Percentiles rank a stretch among this genome's conserved stretches.
Evolutionary conservation across 2,113 vertebrate genomes (phyloP).

Genomic region (Saccopteryx leptura): DNA sequence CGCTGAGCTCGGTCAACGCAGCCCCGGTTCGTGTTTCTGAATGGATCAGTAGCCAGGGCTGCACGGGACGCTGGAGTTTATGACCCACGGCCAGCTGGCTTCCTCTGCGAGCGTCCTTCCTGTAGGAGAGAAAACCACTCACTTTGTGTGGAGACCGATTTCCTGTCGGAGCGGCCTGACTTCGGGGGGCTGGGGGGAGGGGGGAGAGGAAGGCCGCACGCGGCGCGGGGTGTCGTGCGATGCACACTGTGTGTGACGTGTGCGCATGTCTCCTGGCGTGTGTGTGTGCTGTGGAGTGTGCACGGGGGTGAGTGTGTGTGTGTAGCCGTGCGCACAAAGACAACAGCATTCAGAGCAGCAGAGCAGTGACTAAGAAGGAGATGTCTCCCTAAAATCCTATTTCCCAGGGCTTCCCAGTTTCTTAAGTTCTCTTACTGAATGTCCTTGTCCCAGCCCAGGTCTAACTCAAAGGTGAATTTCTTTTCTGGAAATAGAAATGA

Average conservation of each 20-base stretch:
- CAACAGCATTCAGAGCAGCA: background rate
- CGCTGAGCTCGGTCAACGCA: fast-evolving
- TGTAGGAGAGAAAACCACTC: background rate
- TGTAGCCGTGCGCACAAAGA: background rate
- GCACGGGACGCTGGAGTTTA: fast-evolving
- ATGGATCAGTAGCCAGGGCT: fast-evolving
- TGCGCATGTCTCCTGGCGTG: background rate
- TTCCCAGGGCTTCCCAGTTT: background rate
- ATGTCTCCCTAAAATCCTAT: background rate
- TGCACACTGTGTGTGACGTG: background rate
- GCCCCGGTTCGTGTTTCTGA: fast-evolving
- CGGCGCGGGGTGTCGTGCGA: no score
- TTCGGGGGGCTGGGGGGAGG: background rate
- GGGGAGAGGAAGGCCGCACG: background rate
- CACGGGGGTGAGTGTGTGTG: background rate
- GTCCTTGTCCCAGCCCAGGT: background rate
- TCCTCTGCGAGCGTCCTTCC: background rate
- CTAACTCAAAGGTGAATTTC: conserved; percentile 3
- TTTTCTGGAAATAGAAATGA: conserved; percentile 70
- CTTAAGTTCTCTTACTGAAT: background rate
- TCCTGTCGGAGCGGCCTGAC: background rate
- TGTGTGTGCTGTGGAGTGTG: background rate
- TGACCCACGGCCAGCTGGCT: fast-evolving
- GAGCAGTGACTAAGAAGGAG: background rate
- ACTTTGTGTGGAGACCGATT: background rate